Evolutionary conservation across 2,797 vertebrate species (phyloP), one percentile per base, ranked within the genome.

Genomic region (Xenentodon cancila): DNA sequence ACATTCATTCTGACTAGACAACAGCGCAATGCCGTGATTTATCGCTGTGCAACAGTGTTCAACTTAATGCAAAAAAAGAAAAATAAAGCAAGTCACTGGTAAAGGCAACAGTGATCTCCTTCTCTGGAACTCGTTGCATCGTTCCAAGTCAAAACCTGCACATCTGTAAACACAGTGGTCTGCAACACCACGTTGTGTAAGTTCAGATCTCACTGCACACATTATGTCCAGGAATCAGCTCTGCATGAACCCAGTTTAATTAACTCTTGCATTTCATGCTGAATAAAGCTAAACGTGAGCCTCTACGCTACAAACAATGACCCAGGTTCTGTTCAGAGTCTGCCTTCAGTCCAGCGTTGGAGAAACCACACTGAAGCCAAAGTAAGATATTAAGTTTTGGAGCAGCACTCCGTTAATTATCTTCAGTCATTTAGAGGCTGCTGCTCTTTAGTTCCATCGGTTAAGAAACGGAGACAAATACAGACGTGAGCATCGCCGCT

Each of bases 1-100:
- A 68, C 45, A 37, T 68, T 16, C 20, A 25, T 27, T 20, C 5
- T 16, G 18, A 64, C 60, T 46, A 48, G 34, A 46, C 30, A 52
- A 43, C 12, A 0, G 19, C 21, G 32, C 22, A 15, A 22, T 4
- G 8, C 21, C 13, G 12, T 16, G 13, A 19, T 9, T 44, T 45
- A 7, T 52, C 51, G 18, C n/a, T 43, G 2, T 3, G 3, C 5
- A 52, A 44, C n/a, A 34, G 6, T 18, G 43, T 32, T 7, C 32
- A 40, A 16, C 9, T 40, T 40, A 34, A 25, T 50, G 47, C 21
- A 60, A 60, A 50, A 49, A 22, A 48, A 8, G 5, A 3, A 30
- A 18, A 48, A 22, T 16, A 2, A 17, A 8, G 1, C 6, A 32
- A 32, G 32, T 9, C 32, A 32, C 32, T 32, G 32, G 22, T 9